phyloP scores from a whole-genome alignment of 2,113 vertebrate genomes.

The Cyprinodon brontotheroides region DNA sequence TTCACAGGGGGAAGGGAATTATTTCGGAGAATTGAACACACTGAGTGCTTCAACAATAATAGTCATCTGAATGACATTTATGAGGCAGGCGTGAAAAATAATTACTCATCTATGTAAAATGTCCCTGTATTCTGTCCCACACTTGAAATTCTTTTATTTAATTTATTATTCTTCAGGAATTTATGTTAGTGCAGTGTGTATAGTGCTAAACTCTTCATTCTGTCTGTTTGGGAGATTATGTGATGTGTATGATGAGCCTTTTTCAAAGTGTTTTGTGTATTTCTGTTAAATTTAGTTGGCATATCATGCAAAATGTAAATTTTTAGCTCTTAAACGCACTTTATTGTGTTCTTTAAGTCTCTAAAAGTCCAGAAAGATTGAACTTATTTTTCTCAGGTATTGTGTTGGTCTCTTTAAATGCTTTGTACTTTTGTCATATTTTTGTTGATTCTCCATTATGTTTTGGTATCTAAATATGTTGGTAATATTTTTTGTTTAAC shows the following conservation, averaged over 20 bases:
- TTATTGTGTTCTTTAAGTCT: too few relatives aligned
- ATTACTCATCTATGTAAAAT: slow-evolving; percentile 25
- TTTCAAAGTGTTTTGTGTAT: neutral
- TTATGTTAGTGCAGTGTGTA: slow-evolving; percentile 17
- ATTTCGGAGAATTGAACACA: slow-evolving; percentile 23
- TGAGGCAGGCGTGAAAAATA: slow-evolving; percentile 17
- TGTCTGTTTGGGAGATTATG: slow-evolving; percentile 18
- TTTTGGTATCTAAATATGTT: too few relatives aligned
- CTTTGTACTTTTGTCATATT: too few relatives aligned
- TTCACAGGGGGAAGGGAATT: slow-evolving; percentile 26
- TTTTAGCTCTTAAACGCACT: too few relatives aligned
- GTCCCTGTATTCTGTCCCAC: slow-evolving; percentile 10
- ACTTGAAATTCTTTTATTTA: slow-evolving; percentile 3
- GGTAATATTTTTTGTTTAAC: too few relatives aligned
- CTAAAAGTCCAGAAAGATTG: too few relatives aligned
- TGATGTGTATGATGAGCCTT: neutral
- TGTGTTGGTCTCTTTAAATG: too few relatives aligned
- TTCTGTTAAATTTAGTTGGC: neutral
- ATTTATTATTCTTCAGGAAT: slow-evolving; percentile 5
- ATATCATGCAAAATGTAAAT: too few relatives aligned
- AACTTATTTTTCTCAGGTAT: too few relatives aligned
- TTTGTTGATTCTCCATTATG: too few relatives aligned
- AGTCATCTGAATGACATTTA: slow-evolving; percentile 29
- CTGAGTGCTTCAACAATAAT: slow-evolving; percentile 6
- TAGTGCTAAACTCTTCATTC: slow-evolving; percentile 25